phyloP scores from a whole-genome alignment of 1,140 invertebrate genomes.

The Tetragnatha versicolor region DNA sequence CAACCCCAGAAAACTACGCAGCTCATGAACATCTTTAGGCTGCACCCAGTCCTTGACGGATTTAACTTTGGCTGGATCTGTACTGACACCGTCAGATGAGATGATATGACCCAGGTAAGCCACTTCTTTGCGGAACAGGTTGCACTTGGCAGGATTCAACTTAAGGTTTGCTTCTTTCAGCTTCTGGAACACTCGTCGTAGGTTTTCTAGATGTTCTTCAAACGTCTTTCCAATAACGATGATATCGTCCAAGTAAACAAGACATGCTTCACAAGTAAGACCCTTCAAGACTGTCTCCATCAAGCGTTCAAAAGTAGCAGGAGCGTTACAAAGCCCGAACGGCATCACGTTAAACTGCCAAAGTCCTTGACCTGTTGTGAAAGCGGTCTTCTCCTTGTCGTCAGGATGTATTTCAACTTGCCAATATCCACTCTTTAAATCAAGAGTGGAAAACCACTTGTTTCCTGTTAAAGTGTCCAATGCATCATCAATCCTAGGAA shows the following conservation, averaged over 20 bases:
- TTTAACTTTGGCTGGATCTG: background rate
- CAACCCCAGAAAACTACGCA: background rate
- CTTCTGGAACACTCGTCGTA: conserved; percentile 58
- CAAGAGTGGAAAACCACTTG: conserved; percentile 51
- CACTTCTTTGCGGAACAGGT: no score
- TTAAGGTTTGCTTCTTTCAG: conserved; percentile 28
- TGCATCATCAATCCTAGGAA: no score
- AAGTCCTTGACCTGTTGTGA: conserved; percentile 59
- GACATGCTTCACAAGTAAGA: conserved; percentile 56
- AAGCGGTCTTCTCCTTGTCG: conserved; percentile 47
- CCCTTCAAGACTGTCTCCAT: conserved; percentile 62
- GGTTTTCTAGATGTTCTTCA: no score
- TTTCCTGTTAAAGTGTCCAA: conserved; percentile 21
- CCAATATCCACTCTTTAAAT: no score
- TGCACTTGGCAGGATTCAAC: conserved; percentile 45
- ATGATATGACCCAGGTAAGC: conserved; percentile 29
- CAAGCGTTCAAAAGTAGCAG: conserved; percentile 63
- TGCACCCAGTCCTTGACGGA: background rate
- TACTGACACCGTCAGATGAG: no score
- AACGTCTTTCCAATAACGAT: no score
- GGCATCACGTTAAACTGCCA: no score
- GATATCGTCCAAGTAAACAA: conserved; percentile 51
- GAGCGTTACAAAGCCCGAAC: no score
- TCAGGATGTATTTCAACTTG: conserved; percentile 15
- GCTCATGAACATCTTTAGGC: background rate